phyloP scores from a whole-genome alignment of 2,888 invertebrate genomes.

The Dicyrtoma fusca region DNA sequence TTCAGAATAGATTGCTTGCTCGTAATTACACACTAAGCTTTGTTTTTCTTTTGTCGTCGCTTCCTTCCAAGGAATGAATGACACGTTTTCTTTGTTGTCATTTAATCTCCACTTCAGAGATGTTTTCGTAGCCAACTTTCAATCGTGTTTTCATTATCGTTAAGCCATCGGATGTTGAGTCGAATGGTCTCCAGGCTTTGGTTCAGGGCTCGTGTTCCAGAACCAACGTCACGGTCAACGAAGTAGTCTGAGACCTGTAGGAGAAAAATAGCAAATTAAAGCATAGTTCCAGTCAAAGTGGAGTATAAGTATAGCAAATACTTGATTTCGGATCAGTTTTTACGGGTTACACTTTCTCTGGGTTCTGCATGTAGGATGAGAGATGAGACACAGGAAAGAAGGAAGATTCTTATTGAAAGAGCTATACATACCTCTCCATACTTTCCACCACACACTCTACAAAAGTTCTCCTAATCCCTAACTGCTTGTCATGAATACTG shows the following conservation, averaged over 20 bases:
- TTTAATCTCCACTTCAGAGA: neutral
- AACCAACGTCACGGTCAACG: slow-evolving; percentile 64
- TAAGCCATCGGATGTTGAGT: slow-evolving; percentile 80
- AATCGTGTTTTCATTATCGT: slow-evolving; percentile 64
- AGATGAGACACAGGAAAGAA: neutral
- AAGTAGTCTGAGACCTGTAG: slow-evolving; percentile 69
- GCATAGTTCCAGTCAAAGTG: too few relatives aligned
- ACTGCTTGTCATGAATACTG: too few relatives aligned
- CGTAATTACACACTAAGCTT: neutral
- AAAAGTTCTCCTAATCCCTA: too few relatives aligned
- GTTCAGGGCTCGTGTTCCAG: slow-evolving; percentile 67
- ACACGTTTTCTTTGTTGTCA: neutral
- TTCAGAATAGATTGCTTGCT: neutral
- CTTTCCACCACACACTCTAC: too few relatives aligned
- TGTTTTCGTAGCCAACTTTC: slow-evolving; percentile 63
- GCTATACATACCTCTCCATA: too few relatives aligned
- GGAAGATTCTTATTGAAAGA: too few relatives aligned
- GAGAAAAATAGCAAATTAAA: slow-evolving; percentile 19
- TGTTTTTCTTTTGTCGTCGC: too few relatives aligned
- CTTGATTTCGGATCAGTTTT: too few relatives aligned
- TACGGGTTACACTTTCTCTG: too few relatives aligned
- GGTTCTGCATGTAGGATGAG: too few relatives aligned
- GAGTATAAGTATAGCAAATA: too few relatives aligned
- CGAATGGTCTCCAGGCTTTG: slow-evolving; percentile 79
- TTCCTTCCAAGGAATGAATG: neutral